phyloP scores from a whole-genome alignment of 2,797 vertebrate genomes.

The Gymnoscopelus braueri region DNA sequence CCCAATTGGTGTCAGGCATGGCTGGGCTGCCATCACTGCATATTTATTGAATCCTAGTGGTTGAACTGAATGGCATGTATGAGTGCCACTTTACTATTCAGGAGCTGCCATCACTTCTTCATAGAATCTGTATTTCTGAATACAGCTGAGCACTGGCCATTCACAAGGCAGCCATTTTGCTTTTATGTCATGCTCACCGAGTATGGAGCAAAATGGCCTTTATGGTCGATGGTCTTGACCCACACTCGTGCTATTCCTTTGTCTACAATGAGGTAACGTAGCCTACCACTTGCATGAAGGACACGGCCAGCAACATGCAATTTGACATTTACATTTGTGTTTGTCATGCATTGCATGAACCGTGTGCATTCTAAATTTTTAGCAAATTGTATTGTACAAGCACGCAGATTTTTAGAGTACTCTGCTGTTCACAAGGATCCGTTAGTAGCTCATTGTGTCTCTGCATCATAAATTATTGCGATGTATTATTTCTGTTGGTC shows the following conservation, averaged over 20 bases:
- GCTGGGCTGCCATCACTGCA: slow-evolving; percentile 33
- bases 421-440: slow-evolving; percentile 37
- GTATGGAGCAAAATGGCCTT: too few relatives aligned
- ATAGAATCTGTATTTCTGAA: slow-evolving; percentile 38
- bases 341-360: slow-evolving; percentile 59
- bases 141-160: slow-evolving; percentile 43
- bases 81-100: slow-evolving; percentile 21
- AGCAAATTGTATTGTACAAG: slow-evolving; percentile 45
- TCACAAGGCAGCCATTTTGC: too few relatives aligned
- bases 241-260: slow-evolving; percentile 10
- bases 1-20: slow-evolving; percentile 34
- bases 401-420: slow-evolving; percentile 11
- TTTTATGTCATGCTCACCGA: too few relatives aligned
- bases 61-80: slow-evolving; percentile 32
- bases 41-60: slow-evolving; percentile 6
- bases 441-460: slow-evolving; percentile 37
- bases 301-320: slow-evolving; percentile 27
- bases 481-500: slow-evolving; percentile 11
- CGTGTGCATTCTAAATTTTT: slow-evolving; percentile 30
- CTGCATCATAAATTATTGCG: slow-evolving; percentile 43
- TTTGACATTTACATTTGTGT: slow-evolving; percentile 33
- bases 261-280: slow-evolving; percentile 43
- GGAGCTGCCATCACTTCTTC: slow-evolving; percentile 38
- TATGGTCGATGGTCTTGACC: slow-evolving; percentile 22
- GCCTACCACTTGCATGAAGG: slow-evolving; percentile 47